Evolutionary conservation across 2,113 vertebrate genomes (phyloP).

Genomic region (Apistogramma diplotaenia): DNA sequence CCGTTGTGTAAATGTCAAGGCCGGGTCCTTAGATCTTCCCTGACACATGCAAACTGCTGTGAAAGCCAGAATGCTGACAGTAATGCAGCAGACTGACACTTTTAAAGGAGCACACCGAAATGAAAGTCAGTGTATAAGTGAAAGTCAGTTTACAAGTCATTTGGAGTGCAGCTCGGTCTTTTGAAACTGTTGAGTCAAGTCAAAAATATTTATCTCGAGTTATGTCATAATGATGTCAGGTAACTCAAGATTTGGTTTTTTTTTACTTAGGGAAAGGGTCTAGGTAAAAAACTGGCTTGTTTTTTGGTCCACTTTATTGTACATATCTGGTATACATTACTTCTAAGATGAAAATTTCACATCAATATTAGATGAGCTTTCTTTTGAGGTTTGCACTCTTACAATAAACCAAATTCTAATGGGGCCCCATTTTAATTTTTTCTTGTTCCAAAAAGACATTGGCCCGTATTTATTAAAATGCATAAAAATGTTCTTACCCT

Average conservation of each 20-base stretch:
- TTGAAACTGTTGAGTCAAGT: neutral
- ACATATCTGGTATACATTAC: neutral
- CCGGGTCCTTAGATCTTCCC: constrained; percentile 18
- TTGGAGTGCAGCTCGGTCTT: neutral
- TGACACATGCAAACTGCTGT: constrained; percentile 5
- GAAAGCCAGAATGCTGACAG: constrained; percentile 4
- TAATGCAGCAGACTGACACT: neutral
- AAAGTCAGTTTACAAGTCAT: neutral
- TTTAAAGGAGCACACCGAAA: neutral
- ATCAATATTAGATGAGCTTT: neutral
- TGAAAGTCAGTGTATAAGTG: neutral
- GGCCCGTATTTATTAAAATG: neutral
- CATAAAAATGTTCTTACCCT: neutral
- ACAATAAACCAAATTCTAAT: neutral
- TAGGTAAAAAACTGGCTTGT: neutral
- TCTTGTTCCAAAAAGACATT: neutral
- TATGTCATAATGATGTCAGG: neutral
- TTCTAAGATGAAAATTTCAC: neutral
- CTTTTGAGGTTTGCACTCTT: neutral
- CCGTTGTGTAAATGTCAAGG: constrained; percentile 3
- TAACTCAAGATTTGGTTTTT: neutral
- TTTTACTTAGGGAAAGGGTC: neutral
- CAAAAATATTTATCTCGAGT: neutral
- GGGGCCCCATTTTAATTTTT: neutral
- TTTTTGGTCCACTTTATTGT: neutral